phyloP scores from a whole-genome alignment of 2,113 vertebrate genomes.

The Cynocephalus volans region DNA sequence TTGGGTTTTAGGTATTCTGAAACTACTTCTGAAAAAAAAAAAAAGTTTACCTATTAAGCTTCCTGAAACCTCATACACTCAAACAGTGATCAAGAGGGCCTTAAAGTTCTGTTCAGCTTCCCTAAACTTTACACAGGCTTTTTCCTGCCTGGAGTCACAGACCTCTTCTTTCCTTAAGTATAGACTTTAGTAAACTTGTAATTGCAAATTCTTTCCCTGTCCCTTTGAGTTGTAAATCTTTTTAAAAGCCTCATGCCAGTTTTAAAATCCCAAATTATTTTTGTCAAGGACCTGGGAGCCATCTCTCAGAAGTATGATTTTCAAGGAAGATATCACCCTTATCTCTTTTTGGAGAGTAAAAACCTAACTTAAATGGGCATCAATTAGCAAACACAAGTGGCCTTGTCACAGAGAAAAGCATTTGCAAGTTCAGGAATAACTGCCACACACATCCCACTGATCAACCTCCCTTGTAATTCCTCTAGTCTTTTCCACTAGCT shows the following conservation, averaged over 20 bases:
- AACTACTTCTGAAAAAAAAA: not conserved
- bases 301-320: not conserved
- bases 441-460: not conserved
- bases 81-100: not conserved
- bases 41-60: not conserved
- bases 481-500: no score
- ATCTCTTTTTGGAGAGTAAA: not conserved
- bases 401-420: not conserved
- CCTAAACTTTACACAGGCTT: not conserved
- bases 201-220: not conserved
- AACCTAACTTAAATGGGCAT: not conserved
- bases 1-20: not conserved
- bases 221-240: not conserved
- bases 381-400: not conserved
- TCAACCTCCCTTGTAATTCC: not conserved
- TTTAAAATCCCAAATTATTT: not conserved
- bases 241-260: not conserved
- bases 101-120: not conserved
- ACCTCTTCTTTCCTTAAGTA: not conserved
- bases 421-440: not conserved
- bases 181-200: not conserved
- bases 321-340: not conserved
- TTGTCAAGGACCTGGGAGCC: not conserved
- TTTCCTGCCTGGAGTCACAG: not conserved
- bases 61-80: not conserved